A percentile compares a stretch with the other conserved stretches of the same genome.
Conservation (phyloP, 2,797 vertebrate genomes). For the Aphelocoma californica region DNA sequence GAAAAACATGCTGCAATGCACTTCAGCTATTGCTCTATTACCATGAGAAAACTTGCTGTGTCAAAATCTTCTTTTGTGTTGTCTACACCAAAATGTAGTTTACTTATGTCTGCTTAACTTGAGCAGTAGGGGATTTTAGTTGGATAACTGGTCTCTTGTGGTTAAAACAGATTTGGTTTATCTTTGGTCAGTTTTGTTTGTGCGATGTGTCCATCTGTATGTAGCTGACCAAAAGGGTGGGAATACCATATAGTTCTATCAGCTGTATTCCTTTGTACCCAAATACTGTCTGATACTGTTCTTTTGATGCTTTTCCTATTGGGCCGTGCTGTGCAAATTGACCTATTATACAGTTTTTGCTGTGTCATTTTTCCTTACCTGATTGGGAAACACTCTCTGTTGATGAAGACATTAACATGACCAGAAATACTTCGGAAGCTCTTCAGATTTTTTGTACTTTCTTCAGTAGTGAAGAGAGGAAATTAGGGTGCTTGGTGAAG, state of each 20-base stretch:
- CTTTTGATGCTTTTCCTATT: neutral
- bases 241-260: neutral
- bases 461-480: neutral
- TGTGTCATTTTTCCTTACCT: neutral
- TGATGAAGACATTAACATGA: neutral
- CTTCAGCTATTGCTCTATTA: neutral
- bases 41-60: neutral
- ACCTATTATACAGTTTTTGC: neutral
- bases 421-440: neutral
- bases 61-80: neutral
- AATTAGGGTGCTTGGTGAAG: neutral
- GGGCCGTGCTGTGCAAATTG: neutral
- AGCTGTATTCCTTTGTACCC: neutral
- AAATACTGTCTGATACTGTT: neutral
- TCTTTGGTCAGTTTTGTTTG: neutral
- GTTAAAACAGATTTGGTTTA: neutral
- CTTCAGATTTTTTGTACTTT: neutral
- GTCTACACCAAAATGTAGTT: neutral
- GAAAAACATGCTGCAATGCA: neutral
- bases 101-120: neutral
- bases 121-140: neutral
- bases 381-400: neutral
- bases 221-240: neutral
- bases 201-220: neutral
- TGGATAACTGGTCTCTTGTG: neutral